Base-by-base conservation (phyloP, 2,888 invertebrate species). In the Nycteola revayana region DNA sequence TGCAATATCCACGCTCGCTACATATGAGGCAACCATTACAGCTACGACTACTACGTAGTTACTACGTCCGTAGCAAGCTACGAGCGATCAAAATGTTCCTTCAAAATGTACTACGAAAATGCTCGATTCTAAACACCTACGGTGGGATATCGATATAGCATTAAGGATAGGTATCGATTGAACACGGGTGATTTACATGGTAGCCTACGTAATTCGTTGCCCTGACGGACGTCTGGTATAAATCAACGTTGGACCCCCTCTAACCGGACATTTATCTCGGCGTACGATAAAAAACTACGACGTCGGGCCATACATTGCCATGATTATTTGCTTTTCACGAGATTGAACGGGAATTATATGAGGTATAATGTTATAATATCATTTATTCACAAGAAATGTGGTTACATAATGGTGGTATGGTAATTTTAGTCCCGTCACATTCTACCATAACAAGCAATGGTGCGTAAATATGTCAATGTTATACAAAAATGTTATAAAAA, bases 261-360 rank as follows among this genome's bases (percentile, higher is more conserved):
- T 83, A 84, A 84, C 87, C 87, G 84, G 79, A 78, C 84, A 86
- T 87, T 86, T 84, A 86, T 79, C 79, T 76, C 66, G 64, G 64
- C 59, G 68, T 60, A 58, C 73, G 76, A 75, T 77, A 77, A 78
- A 79, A 78, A 78, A 78, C 74, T 75, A 68, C 66, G 60, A 54
- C 53, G 66, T 60, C 64, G 60, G 57, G 46, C 61, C 57, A 56
- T 63, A 60, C 64, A 66, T 60, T 41, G 59, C 56, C 32, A 38
- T 53, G 60, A 67, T 66, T 55, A 57, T 55, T 57, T 55, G 57
- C 57, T 55, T 53, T 55, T 44, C 54, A 20, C 53, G 49, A 47
- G 49, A 55, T 57, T 55, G 49, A 48, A 53, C 49, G 32, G 40
- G 7, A 24, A 9, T 22, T 24, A n/a, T 23, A 9, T 21, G n/a